phyloP scores from a whole-genome alignment of 2,797 vertebrate genomes.

The Acrossocheilus fasciatus region DNA sequence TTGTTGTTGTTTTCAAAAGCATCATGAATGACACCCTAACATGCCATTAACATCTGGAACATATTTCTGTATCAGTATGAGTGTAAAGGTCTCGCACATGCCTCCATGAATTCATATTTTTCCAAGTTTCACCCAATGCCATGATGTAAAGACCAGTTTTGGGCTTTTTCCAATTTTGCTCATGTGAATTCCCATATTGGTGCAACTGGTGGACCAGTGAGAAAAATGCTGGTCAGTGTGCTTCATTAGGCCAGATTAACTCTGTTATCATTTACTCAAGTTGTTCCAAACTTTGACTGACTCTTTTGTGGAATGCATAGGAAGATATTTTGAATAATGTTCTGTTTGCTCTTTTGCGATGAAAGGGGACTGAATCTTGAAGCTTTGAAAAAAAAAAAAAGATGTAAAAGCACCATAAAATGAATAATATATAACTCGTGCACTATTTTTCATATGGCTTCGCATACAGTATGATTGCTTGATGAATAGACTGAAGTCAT shows the following conservation, averaged over 20 bases:
- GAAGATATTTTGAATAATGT: background rate
- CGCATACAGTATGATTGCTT: background rate
- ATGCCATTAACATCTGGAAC: constrained; percentile 32
- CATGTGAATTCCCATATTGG: background rate
- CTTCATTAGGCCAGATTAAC: background rate
- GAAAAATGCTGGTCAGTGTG: background rate
- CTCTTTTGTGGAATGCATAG: background rate
- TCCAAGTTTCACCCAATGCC: constrained; percentile 59
- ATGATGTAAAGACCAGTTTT: constrained; percentile 17
- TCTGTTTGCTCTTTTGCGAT: background rate
- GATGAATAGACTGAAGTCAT: constrained; percentile 3
- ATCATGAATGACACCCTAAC: constrained; percentile 29
- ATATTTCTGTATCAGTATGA: constrained; percentile 47
- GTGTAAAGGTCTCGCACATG: constrained; percentile 36
- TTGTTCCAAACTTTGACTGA: background rate
- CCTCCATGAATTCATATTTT: constrained; percentile 8
- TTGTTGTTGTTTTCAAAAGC: constrained; percentile 26
- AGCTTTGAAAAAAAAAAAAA: background rate
- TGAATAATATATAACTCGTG: background rate
- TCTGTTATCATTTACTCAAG: background rate
- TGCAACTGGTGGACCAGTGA: background rate
- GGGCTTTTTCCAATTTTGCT: background rate
- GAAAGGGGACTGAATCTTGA: background rate
- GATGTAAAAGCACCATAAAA: background rate
- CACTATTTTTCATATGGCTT: background rate